These are phyloP conservation scores for Achroia grisella DNA, from an alignment of 1,140 invertebrate genomes.

Conservation along the genomic window DNA sequence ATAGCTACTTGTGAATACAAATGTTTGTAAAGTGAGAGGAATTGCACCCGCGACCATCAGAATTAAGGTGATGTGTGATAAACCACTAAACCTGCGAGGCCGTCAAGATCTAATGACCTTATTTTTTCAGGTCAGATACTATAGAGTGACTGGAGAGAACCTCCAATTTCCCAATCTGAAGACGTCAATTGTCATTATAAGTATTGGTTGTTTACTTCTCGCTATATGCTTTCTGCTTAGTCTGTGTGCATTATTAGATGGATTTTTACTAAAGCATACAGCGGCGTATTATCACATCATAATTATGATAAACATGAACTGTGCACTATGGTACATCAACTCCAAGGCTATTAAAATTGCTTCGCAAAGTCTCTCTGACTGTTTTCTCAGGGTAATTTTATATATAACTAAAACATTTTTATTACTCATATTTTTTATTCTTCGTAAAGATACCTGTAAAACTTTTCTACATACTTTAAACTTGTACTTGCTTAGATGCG, in stretches of 20 bases:
- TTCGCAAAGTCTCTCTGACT: slow-evolving; percentile 66
- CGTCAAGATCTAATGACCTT: no score
- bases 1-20: no score
- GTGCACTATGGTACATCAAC: slow-evolving; percentile 78
- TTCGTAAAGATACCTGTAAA: no score
- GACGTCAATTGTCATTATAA: slow-evolving; percentile 74
- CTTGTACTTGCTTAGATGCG: no score
- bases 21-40: no score
- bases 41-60: no score
- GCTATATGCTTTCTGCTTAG: slow-evolving; percentile 74
- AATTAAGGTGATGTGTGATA: no score
- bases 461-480: no score
- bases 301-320: slow-evolving; percentile 79
- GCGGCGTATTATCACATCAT: slow-evolving; percentile 77
- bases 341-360: slow-evolving; percentile 77
- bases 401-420: no score
- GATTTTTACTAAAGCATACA: slow-evolving; percentile 76
- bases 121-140: slow-evolving; percentile 65
- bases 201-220: slow-evolving; percentile 74
- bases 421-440: not conserved
- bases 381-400: slow-evolving; percentile 62
- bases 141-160: slow-evolving; percentile 72
- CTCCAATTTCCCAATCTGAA: slow-evolving; percentile 75
- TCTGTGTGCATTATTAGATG: slow-evolving; percentile 74
- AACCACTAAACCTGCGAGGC: no score